A percentile compares a stretch with the other conserved stretches of the same genome.
Conservation (phyloP, 2,888 invertebrate species). For the Allygus modestus region DNA sequence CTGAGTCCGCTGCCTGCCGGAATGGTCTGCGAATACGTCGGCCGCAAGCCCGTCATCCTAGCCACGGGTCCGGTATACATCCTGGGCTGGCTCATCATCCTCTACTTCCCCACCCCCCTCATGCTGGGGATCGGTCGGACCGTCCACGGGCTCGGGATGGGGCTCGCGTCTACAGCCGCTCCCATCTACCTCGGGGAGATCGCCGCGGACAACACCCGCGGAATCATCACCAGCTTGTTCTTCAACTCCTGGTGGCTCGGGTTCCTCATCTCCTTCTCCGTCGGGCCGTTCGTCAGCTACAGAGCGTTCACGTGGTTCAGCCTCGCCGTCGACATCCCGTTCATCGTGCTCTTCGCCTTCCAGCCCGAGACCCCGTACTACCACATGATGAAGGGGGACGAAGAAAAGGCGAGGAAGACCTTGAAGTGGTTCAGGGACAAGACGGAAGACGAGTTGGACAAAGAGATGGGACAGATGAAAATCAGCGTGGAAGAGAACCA, state of each 20-base stretch:
- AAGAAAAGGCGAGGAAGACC: slow-evolving; percentile 74
- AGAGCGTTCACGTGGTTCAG: slow-evolving; percentile 74
- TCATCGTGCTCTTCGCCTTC: slow-evolving; percentile 76
- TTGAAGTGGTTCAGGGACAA: slow-evolving; percentile 65
- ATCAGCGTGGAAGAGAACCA: slow-evolving; percentile 60
- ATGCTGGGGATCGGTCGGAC: slow-evolving; percentile 66
- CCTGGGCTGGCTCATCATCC: slow-evolving; percentile 68
- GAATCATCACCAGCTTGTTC: slow-evolving; percentile 69
- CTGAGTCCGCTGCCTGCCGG: slow-evolving; percentile 64
- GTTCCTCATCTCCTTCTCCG: slow-evolving; percentile 66
- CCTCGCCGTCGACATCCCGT: slow-evolving; percentile 76
- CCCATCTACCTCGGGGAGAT: slow-evolving; percentile 70
- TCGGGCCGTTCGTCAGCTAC: slow-evolving; percentile 73
- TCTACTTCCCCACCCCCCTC: slow-evolving; percentile 65
- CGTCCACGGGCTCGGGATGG: slow-evolving; percentile 67
- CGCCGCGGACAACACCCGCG: slow-evolving; percentile 68
- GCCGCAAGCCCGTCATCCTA: slow-evolving; percentile 68
- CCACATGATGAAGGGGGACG: slow-evolving; percentile 77
- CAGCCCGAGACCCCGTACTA: slow-evolving; percentile 82
- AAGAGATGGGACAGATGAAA: slow-evolving; percentile 66
- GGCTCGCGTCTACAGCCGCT: slow-evolving; percentile 68
- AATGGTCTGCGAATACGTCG: slow-evolving; percentile 64
- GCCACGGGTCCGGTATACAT: slow-evolving; percentile 67
- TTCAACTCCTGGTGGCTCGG: slow-evolving; percentile 69
- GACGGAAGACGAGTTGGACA: slow-evolving; percentile 58